Evolutionary conservation across 2,888 invertebrate genomes (phyloP).

Genomic region (Brachyptera risi): DNA sequence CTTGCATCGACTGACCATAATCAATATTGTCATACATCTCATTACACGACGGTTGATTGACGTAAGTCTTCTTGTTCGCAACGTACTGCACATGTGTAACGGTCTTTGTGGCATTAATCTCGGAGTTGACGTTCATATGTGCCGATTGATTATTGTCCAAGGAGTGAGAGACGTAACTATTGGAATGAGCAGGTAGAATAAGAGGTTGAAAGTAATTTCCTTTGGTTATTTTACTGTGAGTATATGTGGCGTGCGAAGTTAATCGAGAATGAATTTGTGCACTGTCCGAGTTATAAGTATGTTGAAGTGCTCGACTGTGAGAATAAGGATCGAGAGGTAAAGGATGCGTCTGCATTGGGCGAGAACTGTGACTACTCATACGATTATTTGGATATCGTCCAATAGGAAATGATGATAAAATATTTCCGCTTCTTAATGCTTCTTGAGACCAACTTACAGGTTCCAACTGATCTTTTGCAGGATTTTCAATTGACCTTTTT

Average conservation of each 20-base stretch:
- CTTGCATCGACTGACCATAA: slow-evolving; percentile 11
- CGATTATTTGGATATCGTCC: background rate
- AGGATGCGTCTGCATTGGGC: background rate
- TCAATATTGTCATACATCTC: slow-evolving; percentile 1
- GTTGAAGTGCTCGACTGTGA: background rate
- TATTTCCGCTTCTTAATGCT: background rate
- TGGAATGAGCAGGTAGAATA: background rate
- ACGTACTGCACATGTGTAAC: background rate
- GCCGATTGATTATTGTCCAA: no score
- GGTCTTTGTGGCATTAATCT: background rate
- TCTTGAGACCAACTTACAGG: background rate
- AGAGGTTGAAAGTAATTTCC: background rate
- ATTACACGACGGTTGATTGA: slow-evolving; percentile 4
- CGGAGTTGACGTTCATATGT: background rate
- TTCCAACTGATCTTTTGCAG: background rate
- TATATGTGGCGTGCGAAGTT: background rate
- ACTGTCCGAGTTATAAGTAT: background rate
- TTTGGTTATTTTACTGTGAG: background rate
- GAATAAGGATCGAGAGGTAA: background rate
- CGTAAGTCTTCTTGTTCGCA: background rate
- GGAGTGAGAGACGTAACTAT: background rate
- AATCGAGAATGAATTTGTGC: slow-evolving; percentile 3
- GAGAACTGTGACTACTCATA: background rate
- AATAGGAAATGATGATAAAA: background rate
- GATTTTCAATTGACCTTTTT: background rate